Evolutionary conservation across 2,797 vertebrate species (phyloP), one percentile per base, ranked within the genome.

Genomic region (Gymnopithys bicolor): DNA sequence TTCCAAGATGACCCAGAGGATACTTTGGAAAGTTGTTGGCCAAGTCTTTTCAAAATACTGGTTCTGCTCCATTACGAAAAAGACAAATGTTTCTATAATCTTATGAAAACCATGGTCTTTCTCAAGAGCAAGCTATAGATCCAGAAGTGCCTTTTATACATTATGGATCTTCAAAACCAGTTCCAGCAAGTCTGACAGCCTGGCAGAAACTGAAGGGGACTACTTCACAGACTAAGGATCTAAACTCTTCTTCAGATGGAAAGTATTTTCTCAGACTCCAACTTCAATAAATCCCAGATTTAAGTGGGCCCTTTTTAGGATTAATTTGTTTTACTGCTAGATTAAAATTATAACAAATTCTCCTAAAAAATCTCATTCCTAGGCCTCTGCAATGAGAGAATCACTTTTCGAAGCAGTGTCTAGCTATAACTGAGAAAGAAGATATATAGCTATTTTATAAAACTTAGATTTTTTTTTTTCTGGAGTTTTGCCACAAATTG

Each of bases 401-500:
- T 19, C 19, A 45, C 45, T 87, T 84, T 80, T 66, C 25, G 32
- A 92, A 88, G 60, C 19, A 74, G 15, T 46, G 13, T 37, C 52
- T 22, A 52, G 39, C 15, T 78, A 5, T 17, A 97, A 75, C 0
- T 60, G 55, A 87, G 45, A 84, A 83, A 60, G 49, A 89, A 63
- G 22, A 69, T n/a, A 71, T 1, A 74, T 0, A 3, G 49, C 11
- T 81, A 21, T 66, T 90, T 69, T 41, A 81, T 77, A 90, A 95
- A 91, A 87, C 67, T 5, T 1, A 80, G 8, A 3, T 5, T 23
- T 53, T 39, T 41, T 41, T 33, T 56, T 62, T 90, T 70, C 62
- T 91, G 91, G 85, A 79, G 22, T 70, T 88, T 46, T 87, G 95
- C 92, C 95, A 92, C 33, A 88, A 94, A 95, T 86, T 90, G 91